Conservation (phyloP, 2,113 vertebrate genomes). For the Leptosomus discolor region DNA sequence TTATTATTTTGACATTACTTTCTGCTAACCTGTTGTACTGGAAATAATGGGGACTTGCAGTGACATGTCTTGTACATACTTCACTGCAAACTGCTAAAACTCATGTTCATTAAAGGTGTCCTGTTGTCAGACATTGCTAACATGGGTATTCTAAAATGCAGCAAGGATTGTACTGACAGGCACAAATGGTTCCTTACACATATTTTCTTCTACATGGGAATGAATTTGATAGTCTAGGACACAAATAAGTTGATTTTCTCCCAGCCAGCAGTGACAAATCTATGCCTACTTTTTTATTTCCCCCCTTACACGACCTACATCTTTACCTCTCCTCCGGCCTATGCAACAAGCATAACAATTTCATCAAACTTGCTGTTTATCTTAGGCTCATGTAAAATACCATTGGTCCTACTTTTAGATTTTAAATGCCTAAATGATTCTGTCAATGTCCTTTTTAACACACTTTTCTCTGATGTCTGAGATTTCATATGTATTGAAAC, state of each 20-base stretch:
- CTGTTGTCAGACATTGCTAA: neutral
- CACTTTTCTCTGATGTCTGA: neutral
- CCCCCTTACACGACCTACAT: neutral
- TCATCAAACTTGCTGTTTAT: neutral
- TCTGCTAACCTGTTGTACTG: neutral
- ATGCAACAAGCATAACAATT: neutral
- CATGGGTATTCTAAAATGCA: neutral
- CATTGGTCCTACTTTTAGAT: neutral
- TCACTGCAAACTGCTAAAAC: neutral
- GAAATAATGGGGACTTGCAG: neutral
- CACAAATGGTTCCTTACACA: neutral
- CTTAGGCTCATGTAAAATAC: neutral
- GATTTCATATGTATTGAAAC: neutral
- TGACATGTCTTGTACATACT: fast-evolving
- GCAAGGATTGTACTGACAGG: neutral
- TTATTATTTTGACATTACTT: constrained; percentile 21
- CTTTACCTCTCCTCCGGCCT: neutral
- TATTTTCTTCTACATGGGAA: neutral
- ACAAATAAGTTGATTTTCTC: neutral
- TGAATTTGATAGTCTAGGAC: neutral
- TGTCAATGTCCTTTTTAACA: neutral
- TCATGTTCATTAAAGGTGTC: neutral
- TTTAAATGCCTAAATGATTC: neutral
- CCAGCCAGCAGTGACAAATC: neutral
- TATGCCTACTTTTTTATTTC: neutral